Evolutionary conservation across 1,140 invertebrate species (phyloP), one percentile per base, ranked within the genome.

Genomic region (Drosophila sturtevanti): DNA sequence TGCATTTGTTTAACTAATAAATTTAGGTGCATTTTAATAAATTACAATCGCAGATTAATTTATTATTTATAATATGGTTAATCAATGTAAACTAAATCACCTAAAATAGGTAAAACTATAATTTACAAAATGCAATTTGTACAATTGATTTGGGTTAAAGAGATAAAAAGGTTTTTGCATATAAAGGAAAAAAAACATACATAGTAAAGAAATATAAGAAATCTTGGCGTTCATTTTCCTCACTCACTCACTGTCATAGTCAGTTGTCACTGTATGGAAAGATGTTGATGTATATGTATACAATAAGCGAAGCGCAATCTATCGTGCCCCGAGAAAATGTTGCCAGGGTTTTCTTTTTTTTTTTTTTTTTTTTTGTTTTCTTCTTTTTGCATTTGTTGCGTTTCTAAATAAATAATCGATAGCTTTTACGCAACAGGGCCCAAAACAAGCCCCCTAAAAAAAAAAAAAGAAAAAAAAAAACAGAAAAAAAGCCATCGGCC

Each of bases 381-480:
- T n/a, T 4, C 18, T 70, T 81, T 72, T 61, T 84, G 68, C 76
- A 76, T 69, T 87, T 79, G 82, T 82, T 86, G 82, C 82, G 80
- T 77, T 79, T 73, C 63, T 71, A 84, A 68, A 70, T 78, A 87
- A 87, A 82, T 87, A 87, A 87, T 87, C 82, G 76, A 87, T 87
- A 79, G 70, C 76, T 86, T 86, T 86, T 79, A 79, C 71, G 75
- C 84, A 75, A 70, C 52, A 66, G 74, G 63, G 52, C 66, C 81
- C 41, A 77, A 65, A 86, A 72, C 73, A 77, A 85, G 73, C 68
- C 81, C 61, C 67, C 76, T 68, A 65, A 68, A 65, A 56, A 35
- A 69, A 27, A 59, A 59, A 44, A 52, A 27, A 48, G 27, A 65
- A 31, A 72, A 64, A 68, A 65, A 56, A 44, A 68, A 24, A 65